Conservation (phyloP, 2,113 vertebrate genomes). For the Stegostoma tigrinum region DNA sequence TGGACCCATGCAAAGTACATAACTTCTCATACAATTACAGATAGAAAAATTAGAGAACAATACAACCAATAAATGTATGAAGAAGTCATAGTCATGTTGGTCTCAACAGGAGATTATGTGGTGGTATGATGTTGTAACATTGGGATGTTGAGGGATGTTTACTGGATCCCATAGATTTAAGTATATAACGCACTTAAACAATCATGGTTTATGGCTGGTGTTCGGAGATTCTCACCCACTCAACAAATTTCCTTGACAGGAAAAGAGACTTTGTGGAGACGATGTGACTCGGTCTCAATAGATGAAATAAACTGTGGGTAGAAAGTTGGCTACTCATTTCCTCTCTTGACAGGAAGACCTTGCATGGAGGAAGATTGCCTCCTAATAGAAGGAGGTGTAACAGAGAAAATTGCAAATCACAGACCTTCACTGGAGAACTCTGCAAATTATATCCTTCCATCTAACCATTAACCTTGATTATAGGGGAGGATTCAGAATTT, state of each 20-base stretch:
- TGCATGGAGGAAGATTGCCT: background rate
- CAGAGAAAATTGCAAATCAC: background rate
- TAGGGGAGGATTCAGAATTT: background rate
- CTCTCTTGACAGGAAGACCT: background rate
- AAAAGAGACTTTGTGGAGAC: background rate
- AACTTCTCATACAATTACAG: background rate
- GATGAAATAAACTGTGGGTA: background rate
- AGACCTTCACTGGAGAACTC: background rate
- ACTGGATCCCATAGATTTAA: background rate
- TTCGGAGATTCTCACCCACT: background rate
- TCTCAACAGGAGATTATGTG: background rate
- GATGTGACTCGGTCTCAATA: background rate
- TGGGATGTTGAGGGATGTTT: background rate
- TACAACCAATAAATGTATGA: background rate
- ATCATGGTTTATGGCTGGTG: background rate
- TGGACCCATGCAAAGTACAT: background rate
- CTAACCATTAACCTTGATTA: background rate
- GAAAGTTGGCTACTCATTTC: background rate
- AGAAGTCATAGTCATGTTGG: background rate
- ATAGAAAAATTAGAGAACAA: background rate
- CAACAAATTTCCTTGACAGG: background rate
- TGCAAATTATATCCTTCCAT: background rate
- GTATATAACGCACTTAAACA: background rate
- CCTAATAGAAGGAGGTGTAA: background rate
- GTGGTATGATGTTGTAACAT: background rate